Percentiles rank a stretch among this genome's conserved stretches.
Evolutionary conservation across 2,113 vertebrate species (phyloP).

Genomic region (Lepus europaeus): DNA sequence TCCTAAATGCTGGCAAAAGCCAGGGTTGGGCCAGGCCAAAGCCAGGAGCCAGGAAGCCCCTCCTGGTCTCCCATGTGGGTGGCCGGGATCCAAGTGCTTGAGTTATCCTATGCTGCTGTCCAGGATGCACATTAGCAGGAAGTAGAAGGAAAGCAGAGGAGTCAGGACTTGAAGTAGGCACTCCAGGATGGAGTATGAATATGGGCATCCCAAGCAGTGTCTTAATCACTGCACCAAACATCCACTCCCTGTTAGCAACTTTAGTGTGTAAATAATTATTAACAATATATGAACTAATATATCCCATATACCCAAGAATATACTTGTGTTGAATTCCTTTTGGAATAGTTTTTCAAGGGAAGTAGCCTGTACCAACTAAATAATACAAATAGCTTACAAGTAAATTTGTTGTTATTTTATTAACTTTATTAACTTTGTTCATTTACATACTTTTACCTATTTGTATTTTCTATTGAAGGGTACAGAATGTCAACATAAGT

Average conservation of each 20-base stretch:
- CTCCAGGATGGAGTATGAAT: no score
- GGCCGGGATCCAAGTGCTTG: no score
- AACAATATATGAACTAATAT: constrained; percentile 9
- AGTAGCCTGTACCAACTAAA: background rate
- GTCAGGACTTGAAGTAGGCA: no score
- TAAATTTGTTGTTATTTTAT: constrained; percentile 39
- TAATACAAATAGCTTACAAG: background rate
- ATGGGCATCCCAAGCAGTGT: no score
- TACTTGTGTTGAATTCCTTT: constrained; percentile 11
- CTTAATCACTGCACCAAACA: no score
- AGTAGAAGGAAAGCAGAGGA: no score
- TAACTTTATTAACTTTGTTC: constrained; percentile 35
- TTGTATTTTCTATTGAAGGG: constrained; percentile 19
- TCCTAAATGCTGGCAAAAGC: no score
- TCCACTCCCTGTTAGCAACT: background rate
- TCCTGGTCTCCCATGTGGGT: no score
- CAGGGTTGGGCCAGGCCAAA: no score
- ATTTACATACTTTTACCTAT: constrained; percentile 53
- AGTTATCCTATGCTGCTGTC: no score
- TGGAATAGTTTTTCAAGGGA: constrained; percentile 35
- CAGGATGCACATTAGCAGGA: no score
- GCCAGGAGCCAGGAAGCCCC: no score
- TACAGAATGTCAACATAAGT: constrained; percentile 28
- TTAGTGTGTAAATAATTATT: background rate
- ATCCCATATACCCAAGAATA: background rate